These are phyloP conservation scores for Gallinago nigripennis DNA, from an alignment of 2,797 vertebrate species.

Conservation along the genomic window DNA sequence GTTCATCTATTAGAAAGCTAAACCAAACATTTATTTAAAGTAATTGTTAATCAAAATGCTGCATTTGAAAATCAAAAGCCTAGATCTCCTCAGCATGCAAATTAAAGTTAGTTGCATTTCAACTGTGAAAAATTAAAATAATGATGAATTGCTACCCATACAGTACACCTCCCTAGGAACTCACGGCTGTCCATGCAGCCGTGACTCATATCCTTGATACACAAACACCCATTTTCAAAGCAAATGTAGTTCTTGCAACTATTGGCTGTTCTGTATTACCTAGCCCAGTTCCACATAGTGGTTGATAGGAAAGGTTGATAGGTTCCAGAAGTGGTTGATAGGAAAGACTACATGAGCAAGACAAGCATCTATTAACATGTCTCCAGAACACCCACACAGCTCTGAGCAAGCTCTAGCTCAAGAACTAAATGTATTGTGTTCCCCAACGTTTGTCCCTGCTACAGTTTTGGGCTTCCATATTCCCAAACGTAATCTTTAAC, in stretches of 20 bases:
- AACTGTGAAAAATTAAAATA: not conserved
- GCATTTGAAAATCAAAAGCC: not conserved
- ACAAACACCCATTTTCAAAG: not conserved
- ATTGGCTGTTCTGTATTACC: not conserved
- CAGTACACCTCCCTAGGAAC: not conserved
- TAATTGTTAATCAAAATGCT: not conserved
- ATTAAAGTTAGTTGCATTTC: not conserved
- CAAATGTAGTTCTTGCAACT: not conserved
- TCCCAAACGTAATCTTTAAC: not conserved
- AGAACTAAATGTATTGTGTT: not conserved
- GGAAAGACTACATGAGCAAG: not conserved
- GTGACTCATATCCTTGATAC: not conserved
- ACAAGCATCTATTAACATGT: not conserved
- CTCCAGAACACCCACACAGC: not conserved
- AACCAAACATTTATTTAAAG: not conserved
- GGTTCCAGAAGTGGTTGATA: not conserved
- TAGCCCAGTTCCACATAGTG: not conserved
- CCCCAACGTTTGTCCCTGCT: not conserved
- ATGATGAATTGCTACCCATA: not conserved
- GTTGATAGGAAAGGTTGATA: not conserved
- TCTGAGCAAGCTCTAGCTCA: not conserved
- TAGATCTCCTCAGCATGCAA: not conserved
- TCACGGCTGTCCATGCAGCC: not conserved
- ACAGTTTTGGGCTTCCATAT: not conserved
- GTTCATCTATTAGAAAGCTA: not conserved